phyloP scores from a whole-genome alignment of 2,797 vertebrate genomes.

The Orestias chungarensis region DNA sequence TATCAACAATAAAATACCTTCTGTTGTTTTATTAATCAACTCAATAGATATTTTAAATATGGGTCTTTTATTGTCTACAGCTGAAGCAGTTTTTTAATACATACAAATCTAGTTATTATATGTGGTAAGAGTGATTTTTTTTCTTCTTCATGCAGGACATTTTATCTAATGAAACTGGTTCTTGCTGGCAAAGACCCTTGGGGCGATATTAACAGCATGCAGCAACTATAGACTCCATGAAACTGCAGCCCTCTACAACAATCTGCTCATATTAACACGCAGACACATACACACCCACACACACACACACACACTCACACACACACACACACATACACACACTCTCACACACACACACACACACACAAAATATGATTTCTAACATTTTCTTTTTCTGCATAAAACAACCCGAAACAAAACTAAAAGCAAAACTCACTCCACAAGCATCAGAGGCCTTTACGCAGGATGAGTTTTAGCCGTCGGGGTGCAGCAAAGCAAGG shows the following conservation, averaged over 20 bases:
- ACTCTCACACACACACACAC: too few species aligned
- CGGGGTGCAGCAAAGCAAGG: slow-evolving; percentile 50
- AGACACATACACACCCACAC: not conserved
- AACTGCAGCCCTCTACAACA: slow-evolving; percentile 53
- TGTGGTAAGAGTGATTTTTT: too few species aligned
- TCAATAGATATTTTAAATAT: not conserved
- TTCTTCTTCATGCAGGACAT: slow-evolving; percentile 2
- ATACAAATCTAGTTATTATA: too few species aligned
- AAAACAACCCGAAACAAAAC: slow-evolving; percentile 5
- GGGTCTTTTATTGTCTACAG: not conserved
- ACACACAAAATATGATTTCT: not conserved
- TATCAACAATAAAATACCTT: not conserved
- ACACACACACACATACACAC: not conserved
- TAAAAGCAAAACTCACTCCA: slow-evolving; percentile 67
- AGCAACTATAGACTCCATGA: slow-evolving; percentile 12
- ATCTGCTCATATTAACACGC: not conserved
- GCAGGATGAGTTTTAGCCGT: slow-evolving; percentile 31
- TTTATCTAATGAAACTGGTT: not conserved
- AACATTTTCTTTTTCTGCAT: slow-evolving; percentile 12
- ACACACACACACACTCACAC: not conserved
- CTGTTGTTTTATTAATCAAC: not conserved
- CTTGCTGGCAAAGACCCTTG: slow-evolving; percentile 4
- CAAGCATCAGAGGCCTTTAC: slow-evolving; percentile 61
- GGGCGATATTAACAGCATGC: slow-evolving; percentile 49
- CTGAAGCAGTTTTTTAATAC: not conserved